Percentiles rank a stretch among this genome's conserved stretches.
These are phyloP conservation scores for Cryptomyrus ogoouensis DNA, from an alignment of 2,113 vertebrate genomes.

Conservation along the genomic window DNA sequence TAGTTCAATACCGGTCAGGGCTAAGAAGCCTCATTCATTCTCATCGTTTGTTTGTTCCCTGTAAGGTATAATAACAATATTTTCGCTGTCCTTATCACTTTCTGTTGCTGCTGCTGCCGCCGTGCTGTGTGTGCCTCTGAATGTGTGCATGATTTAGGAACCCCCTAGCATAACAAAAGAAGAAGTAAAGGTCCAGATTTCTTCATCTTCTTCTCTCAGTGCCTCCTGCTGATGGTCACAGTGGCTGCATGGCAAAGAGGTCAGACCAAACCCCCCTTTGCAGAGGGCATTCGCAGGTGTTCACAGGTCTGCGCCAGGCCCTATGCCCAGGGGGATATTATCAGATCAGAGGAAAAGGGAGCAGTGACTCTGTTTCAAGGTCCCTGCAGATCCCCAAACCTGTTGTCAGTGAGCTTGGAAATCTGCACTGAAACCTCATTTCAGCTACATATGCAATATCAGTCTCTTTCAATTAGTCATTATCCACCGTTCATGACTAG, in stretches of 20 bases:
- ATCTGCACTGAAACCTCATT: not conserved
- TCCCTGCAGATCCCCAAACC: not conserved
- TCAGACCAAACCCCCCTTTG: not conserved
- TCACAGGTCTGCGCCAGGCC: not conserved
- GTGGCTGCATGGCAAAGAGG: not conserved
- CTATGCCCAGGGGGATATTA: not conserved
- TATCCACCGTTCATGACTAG: not conserved
- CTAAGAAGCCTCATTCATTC: not conserved
- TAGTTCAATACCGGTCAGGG: not conserved
- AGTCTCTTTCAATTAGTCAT: not conserved
- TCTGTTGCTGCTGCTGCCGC: conserved; percentile 21
- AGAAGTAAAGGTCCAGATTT: conserved; percentile 2
- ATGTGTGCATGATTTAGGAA: conserved; percentile 29
- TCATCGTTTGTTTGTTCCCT: not conserved
- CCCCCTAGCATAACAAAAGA: conserved; percentile 26
- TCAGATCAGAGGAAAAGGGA: not conserved
- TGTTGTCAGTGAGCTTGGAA: not conserved
- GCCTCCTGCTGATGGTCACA: not conserved
- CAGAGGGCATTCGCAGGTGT: not conserved
- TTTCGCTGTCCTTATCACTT: conserved; percentile 22
- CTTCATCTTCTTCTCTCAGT: not conserved
- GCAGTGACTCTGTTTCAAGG: not conserved
- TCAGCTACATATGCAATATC: not conserved
- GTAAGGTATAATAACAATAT: conserved; percentile 21
- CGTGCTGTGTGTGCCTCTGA: conserved; percentile 23